Evolutionary conservation across 2,113 vertebrate genomes (phyloP), one percentile per base, ranked within the genome.

Genomic region (Pyxicephalus adspersus): DNA sequence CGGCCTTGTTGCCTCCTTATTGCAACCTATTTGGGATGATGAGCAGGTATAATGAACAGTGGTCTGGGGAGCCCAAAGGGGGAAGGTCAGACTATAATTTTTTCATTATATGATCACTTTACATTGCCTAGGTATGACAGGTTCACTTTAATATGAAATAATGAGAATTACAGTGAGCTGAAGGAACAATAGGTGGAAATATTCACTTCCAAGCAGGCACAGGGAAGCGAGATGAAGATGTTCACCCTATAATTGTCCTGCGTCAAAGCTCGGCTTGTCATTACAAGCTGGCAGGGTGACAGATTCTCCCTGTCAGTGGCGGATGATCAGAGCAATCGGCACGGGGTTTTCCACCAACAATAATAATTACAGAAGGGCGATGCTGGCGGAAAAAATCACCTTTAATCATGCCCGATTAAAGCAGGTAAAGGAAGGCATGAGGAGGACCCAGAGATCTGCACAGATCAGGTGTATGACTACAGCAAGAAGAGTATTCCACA

Each of bases 231-330:
- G 60, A 29, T 52, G 75, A 64, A 51, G 29, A 54, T 20, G 25
- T 28, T 16, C 25, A 25, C 60, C 26, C 45, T 77, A 8, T 67
- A 57, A 78, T 67, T 57, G 64, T 18, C 3, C 20, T 34, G 76
- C 26, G 28, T n/a, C 31, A 18, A 45, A 52, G 38, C 8, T 58
- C 25, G 64, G 76, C 76, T 38, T 67, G 64, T 78, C 15, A 67
- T 78, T 67, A 78, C 76, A 38, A 57, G 63, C 63, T 66, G 76
- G 50, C 75, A 3, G 45, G 64, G 76, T 67, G 51, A 78, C 76
- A 57, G 52, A n/a, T 77, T 54, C 34, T 65, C 38, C 34, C 38
- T 17, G 52, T 22, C 28, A 16, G 68, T 72, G 68, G 17, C n/a
- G 55, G 54, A 5, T 16, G 76, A 78, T 78, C 76, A 67, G 11